Base-by-base conservation (phyloP, 1,140 invertebrate species). In the Holotrichia oblita region DNA sequence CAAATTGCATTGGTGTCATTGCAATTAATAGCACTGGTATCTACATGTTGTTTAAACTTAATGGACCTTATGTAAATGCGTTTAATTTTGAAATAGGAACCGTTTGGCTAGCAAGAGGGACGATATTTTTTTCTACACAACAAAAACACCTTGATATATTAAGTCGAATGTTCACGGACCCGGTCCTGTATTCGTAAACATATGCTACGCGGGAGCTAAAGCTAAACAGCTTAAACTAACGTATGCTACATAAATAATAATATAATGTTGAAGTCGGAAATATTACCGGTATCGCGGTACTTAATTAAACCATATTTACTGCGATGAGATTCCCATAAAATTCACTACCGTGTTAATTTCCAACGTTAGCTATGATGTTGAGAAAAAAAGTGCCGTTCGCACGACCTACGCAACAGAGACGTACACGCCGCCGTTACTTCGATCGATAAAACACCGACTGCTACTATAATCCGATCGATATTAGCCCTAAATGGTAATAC, bases 251-350 rank as follows among this genome's bases (percentile, higher is more conserved):
- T 55, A 55, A 55, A 55, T 55, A 55, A 55, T 55, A 55, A 55
- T 17, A 55, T n/a, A 17, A 34, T 4, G 27, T 34, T 55, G 17
- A 14, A 55, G 12, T 55, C n/a, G 48, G 48, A 55, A 55, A 55
- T 55, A 55, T 55, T 55, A 55, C 48, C 14, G 14, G 48, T 17
- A 55, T 55, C 48, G 48, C 14, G 48, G 48, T 55, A 17, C 14
- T 55, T 55, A 55, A 55, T 55, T 55, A 55, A 44, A 55, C 48
- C 14, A 55, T 55, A 55, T 17, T 55, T 55, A 55, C n/a, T 55
- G 6, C 48, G 48, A 55, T 55, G 48, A 14, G 14, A 55, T 55
- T 55, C 14, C 14, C 48, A 55, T 55, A 55, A 55, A 55, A 17
- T 55, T 17, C 17, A 55, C 48, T 55, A 55, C 48, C 48, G 48